Evolutionary conservation across 2,797 vertebrate species (phyloP).

Genomic region (Falco biarmicus): DNA sequence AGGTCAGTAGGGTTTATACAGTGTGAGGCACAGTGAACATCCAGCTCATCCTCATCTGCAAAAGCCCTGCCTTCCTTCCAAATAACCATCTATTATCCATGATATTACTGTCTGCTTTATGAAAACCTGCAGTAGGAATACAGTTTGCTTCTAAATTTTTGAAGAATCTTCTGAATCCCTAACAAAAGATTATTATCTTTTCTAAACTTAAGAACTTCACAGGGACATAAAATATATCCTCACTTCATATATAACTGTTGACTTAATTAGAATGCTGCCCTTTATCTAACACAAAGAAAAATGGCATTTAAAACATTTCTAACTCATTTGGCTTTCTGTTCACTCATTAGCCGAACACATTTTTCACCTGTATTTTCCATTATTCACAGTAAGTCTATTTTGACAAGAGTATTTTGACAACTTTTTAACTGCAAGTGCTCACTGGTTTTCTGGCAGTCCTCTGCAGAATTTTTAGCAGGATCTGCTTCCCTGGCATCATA

Average conservation of each 20-base stretch:
- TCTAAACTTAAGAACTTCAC: background rate
- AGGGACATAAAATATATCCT: background rate
- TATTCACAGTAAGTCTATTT: slow-evolving; percentile 42
- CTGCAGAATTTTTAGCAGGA: slow-evolving; percentile 19
- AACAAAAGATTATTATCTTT: background rate
- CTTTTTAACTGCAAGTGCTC: slow-evolving; percentile 45
- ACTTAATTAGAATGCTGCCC: background rate
- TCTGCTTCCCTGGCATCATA: background rate
- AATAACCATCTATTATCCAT: background rate
- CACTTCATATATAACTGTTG: background rate
- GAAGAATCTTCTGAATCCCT: background rate
- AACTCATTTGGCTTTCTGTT: background rate
- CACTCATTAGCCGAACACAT: slow-evolving; percentile 6
- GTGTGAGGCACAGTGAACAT: background rate
- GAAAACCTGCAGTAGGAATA: background rate
- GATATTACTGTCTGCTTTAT: background rate
- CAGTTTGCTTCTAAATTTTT: background rate
- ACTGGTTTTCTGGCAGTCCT: slow-evolving; percentile 35
- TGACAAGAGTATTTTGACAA: slow-evolving; percentile 53
- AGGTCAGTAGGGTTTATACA: background rate
- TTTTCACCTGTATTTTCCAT: slow-evolving; percentile 56
- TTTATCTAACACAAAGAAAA: background rate
- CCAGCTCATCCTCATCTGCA: background rate
- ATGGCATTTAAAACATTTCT: background rate
- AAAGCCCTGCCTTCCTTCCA: background rate